Evolutionary conservation across 2,888 invertebrate genomes (phyloP).

Genomic region (Rotaria magnacalcarata): DNA sequence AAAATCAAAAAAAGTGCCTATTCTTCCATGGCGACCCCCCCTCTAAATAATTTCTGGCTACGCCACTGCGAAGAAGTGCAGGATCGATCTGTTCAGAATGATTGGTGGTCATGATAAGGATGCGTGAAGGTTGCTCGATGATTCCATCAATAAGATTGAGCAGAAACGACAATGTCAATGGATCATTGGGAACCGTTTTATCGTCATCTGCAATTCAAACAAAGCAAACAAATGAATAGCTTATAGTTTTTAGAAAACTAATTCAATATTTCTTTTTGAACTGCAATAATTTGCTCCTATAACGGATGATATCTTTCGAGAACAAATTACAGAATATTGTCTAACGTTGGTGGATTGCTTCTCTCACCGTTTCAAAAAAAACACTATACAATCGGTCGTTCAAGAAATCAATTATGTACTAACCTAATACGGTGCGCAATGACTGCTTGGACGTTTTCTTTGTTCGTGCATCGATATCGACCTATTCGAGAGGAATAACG

Average conservation of each 20-base stretch:
- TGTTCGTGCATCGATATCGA: not conserved
- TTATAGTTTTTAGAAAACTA: too few species aligned
- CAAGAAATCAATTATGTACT: not conserved
- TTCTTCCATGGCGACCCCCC: too few species aligned
- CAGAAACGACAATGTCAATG: not conserved
- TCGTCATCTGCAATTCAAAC: not conserved
- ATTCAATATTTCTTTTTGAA: too few species aligned
- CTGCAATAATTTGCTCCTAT: too few species aligned
- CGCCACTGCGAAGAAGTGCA: not conserved
- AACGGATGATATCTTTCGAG: too few species aligned
- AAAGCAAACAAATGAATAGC: too few species aligned
- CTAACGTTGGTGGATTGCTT: too few species aligned
- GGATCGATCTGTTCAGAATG: slow-evolving; percentile 21
- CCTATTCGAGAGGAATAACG: not conserved
- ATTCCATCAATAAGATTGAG: slow-evolving; percentile 6
- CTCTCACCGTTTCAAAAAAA: too few species aligned
- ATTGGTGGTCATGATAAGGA: not conserved
- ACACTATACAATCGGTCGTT: too few species aligned
- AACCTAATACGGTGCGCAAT: not conserved
- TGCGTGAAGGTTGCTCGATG: not conserved
- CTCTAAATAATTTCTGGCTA: too few species aligned
- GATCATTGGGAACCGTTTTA: not conserved
- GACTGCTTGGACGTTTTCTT: slow-evolving; percentile 11
- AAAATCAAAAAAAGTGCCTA: too few species aligned
- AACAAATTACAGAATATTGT: too few species aligned